phyloP scores from a whole-genome alignment of 64 coral and sea anemone species.

The Acropora tenuis region DNA sequence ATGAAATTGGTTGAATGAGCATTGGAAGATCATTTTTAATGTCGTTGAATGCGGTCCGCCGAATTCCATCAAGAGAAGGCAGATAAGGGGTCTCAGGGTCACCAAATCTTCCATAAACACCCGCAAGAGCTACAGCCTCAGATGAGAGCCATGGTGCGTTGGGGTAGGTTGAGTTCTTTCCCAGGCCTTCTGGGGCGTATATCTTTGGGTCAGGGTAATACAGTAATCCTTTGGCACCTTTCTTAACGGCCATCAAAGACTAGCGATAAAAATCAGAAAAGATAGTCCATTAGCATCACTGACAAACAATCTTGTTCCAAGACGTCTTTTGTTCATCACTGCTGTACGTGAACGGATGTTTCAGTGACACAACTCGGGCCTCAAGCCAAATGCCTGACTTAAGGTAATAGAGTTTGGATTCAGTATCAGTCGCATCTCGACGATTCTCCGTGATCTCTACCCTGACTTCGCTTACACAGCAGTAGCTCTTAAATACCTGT shows the following conservation, averaged over 20 bases:
- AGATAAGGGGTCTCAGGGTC: constrained; percentile 40
- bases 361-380: too few relatives aligned
- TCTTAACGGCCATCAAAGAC: background rate
- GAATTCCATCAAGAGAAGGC: constrained; percentile 63
- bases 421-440: too few relatives aligned
- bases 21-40: background rate
- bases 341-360: too few relatives aligned
- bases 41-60: constrained; percentile 9
- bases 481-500: too few relatives aligned
- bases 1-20: constrained; percentile 70
- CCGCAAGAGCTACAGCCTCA: constrained; percentile 30
- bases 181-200: constrained; percentile 30
- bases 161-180: constrained; percentile 51
- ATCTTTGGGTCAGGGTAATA: constrained; percentile 32
- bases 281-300: background rate
- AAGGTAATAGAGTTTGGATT: too few relatives aligned
- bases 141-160: constrained; percentile 38
- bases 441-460: too few relatives aligned
- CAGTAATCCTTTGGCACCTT: constrained; percentile 49
- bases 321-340: too few relatives aligned
- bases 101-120: background rate
- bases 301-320: background rate
- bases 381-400: too few relatives aligned
- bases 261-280: background rate
- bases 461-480: too few relatives aligned